Percentiles rank a stretch among this genome's conserved stretches.
These are phyloP conservation scores for Diarsia brunnea DNA, from an alignment of 2,888 invertebrate genomes.

Conservation along the genomic window DNA sequence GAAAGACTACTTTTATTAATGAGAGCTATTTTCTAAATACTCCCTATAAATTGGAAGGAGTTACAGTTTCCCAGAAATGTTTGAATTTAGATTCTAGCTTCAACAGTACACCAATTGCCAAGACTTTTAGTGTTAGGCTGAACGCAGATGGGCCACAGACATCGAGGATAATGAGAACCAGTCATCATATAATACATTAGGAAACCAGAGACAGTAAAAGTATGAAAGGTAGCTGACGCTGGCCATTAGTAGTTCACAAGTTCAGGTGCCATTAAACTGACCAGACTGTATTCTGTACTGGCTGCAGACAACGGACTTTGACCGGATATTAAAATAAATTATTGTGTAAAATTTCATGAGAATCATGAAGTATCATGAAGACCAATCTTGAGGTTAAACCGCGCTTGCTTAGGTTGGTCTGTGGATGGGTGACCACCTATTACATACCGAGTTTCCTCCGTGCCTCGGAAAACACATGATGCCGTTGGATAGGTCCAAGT, in stretches of 20 bases:
- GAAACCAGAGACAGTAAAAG: too few species aligned
- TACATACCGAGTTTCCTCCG: too few species aligned
- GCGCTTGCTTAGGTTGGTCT: too few species aligned
- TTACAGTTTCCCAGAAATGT: conserved; percentile 9
- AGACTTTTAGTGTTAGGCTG: conserved; percentile 9
- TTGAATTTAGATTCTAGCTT: conserved; percentile 18
- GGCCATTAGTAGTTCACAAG: not conserved
- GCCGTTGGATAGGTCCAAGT: too few species aligned
- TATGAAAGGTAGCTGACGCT: not conserved
- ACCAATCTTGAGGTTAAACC: too few species aligned
- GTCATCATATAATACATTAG: not conserved
- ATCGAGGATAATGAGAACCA: not conserved
- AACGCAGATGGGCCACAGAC: not conserved
- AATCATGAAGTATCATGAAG: too few species aligned
- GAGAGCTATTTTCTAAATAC: conserved; percentile 28
- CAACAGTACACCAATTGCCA: conserved; percentile 16
- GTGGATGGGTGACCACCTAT: too few species aligned
- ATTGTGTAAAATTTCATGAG: too few species aligned
- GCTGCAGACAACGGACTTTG: not conserved
- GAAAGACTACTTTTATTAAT: conserved; percentile 1
- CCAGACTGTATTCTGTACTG: too few species aligned
- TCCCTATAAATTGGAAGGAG: conserved; percentile 39
- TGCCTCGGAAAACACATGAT: too few species aligned
- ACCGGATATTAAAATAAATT: not conserved
- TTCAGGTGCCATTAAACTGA: not conserved